phyloP scores from a whole-genome alignment of 2,113 vertebrate species.

The Colossoma macropomum region DNA sequence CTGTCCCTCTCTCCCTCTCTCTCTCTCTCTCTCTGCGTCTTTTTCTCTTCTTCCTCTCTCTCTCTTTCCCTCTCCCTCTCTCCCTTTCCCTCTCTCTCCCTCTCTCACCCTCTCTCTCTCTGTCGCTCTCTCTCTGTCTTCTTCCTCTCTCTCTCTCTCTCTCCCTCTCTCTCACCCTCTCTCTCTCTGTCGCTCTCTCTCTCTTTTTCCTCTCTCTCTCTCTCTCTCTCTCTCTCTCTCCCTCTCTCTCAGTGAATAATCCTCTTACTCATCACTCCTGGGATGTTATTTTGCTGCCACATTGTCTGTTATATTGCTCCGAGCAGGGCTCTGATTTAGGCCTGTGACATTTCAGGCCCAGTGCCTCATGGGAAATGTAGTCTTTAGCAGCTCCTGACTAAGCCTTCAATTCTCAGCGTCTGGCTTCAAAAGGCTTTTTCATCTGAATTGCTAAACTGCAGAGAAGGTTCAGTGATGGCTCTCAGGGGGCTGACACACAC shows the following conservation, averaged over 20 bases:
- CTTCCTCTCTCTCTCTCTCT: too few species aligned
- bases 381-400: slow-evolving; percentile 42
- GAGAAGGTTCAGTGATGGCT: slow-evolving; percentile 48
- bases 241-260: neutral
- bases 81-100: too few species aligned
- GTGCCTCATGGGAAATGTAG: slow-evolving; percentile 54
- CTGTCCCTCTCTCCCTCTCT: too few species aligned
- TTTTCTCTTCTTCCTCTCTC: too few species aligned
- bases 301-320: neutral
- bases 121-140: too few species aligned
- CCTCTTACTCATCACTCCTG: neutral
- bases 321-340: slow-evolving; percentile 41
- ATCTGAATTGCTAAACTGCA: slow-evolving; percentile 57
- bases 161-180: too few species aligned
- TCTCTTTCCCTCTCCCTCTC: too few species aligned
- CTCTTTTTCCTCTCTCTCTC: too few species aligned
- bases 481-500: slow-evolving; percentile 8
- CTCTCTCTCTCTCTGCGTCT: too few species aligned
- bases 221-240: neutral
- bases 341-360: slow-evolving; percentile 46
- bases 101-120: too few species aligned
- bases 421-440: slow-evolving; percentile 11
- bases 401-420: neutral
- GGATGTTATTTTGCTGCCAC: slow-evolving; percentile 3
- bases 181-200: too few species aligned